Conservation (phyloP, 2,888 invertebrate species). For the Drosophila fungiperda region DNA sequence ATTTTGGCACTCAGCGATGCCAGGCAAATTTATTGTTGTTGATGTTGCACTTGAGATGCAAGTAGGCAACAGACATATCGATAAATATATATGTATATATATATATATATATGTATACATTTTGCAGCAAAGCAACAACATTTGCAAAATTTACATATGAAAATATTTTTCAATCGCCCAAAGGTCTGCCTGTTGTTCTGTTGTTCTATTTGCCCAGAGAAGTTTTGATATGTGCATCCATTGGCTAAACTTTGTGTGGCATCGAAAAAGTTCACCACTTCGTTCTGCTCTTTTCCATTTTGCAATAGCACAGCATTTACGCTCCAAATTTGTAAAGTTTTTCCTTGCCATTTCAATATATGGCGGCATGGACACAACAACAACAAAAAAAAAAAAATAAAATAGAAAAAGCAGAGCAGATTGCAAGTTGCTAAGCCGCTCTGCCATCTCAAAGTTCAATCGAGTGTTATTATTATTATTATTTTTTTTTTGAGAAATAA, state of each 20-base stretch:
- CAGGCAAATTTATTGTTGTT: constrained; percentile 31
- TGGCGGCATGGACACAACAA: constrained; percentile 22
- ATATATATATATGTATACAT: background rate
- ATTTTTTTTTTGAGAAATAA: constrained; percentile 2
- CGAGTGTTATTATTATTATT: constrained; percentile 3
- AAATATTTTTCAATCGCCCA: constrained; percentile 77
- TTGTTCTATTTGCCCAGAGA: constrained; percentile 39
- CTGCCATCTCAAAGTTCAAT: constrained; percentile 35
- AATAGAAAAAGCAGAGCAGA: constrained; percentile 4
- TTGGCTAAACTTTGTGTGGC: constrained; percentile 39
- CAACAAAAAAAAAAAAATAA: background rate
- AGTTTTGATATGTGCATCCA: constrained; percentile 51
- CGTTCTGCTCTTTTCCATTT: constrained; percentile 9
- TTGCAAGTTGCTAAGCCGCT: constrained; percentile 32
- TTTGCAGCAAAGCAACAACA: constrained; percentile 7
- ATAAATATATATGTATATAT: constrained; percentile 23
- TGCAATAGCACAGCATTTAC: constrained; percentile 20
- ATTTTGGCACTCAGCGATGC: constrained; percentile 50
- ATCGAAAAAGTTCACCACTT: constrained; percentile 40
- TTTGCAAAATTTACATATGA: constrained; percentile 66
- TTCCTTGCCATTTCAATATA: constrained; percentile 53
- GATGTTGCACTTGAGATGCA: constrained; percentile 73
- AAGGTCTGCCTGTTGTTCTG: constrained; percentile 46
- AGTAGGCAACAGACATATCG: constrained; percentile 52
- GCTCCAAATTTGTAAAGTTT: constrained; percentile 63